Evolutionary conservation across 2,888 invertebrate genomes (phyloP), one percentile per base, ranked within the genome.

Genomic region (Cryptosula pallasiana): DNA sequence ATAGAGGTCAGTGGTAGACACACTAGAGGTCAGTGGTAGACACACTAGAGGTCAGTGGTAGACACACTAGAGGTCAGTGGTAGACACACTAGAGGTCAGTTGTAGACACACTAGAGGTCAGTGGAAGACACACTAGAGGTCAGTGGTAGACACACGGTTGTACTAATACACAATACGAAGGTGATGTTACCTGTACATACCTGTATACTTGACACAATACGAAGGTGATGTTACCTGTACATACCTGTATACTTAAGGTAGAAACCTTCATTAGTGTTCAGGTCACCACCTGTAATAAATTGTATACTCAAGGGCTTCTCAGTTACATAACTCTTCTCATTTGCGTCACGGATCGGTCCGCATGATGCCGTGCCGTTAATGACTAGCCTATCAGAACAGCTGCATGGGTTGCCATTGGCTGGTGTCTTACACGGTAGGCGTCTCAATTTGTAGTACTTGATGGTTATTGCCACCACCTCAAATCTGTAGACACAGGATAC

Each of bases 381-480:
- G 9, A 63, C 32, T 63, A 63, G 32, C 27, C 63, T 63, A 32
- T 63, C 63, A 5, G 5, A 27, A 34, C 63, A 63, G 63, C 32
- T 32, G 32, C 63, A 63, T 13, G 27, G 20, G 63, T 29, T 32
- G 25, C 32, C 9, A 63, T 63, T 45, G 45, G 20, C 9, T 5
- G 45, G 20, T 5, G 5, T 32, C 20, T 32, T 27, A 27, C 63
- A 63, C 13, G 27, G 63, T 5, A 5, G 25, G 5, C 32, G 20
- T n/a, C n/a, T 63, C 63, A 63, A 32, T 3, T 63, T 63, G 34
- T 63, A 63, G 34, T 63, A 32, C 63, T 25, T 63, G 13, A 63
- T 27, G 63, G 29, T 34, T 5, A 63, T 3, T 20, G 9, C 27
- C 3, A 63, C 32, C 3, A 32, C 34, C 13, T 63, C 63, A 63